Base-by-base conservation (phyloP, 1,140 invertebrate genomes). In the Bombyx mandarina region DNA sequence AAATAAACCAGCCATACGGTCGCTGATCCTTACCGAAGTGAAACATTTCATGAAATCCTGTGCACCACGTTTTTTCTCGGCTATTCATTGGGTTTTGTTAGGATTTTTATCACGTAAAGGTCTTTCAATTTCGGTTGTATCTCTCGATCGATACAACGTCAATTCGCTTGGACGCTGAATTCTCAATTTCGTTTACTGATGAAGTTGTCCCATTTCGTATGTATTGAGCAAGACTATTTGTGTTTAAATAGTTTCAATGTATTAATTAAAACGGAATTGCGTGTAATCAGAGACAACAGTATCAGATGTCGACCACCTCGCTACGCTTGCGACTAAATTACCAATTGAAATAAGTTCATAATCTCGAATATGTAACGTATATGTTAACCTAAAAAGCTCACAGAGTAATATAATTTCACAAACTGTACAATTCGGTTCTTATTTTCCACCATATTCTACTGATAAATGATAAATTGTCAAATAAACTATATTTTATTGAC, bases 241-340 rank as follows among this genome's bases (percentile, higher is more conserved):
- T 3, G 26, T 35, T 35, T 35, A 35, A 35, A 35, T 35, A 35
- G 26, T 35, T 35, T 35, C 26, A 35, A 35, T 63, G 68, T 60
- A 62, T 63, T 65, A 50, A 48, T 62, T 47, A 57, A 53, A 60
- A 54, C 68, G 67, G 71, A 65, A 75, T 71, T 79, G 78, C 66
- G 75, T 83, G 78, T 73, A 79, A 83, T 67, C 61, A 45, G 69
- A 83, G 54, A 71, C 63, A 48, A 57, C 43, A 55, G 76, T 81
- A 59, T 83, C 77, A 56, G 61, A 60, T 83, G 56, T 71, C 73
- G 52, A 71, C 71, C 72, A 74, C 63, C 71, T 71, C 62, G 63
- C 65, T 74, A 69, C 68, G 66, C 71, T 70, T 73, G 67, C 62
- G 58, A 58, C 55, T 62, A 35, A 35, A 35, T 35, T 35, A 35